phyloP scores from a whole-genome alignment of 2,113 vertebrate species.

The Neotoma lepida region DNA sequence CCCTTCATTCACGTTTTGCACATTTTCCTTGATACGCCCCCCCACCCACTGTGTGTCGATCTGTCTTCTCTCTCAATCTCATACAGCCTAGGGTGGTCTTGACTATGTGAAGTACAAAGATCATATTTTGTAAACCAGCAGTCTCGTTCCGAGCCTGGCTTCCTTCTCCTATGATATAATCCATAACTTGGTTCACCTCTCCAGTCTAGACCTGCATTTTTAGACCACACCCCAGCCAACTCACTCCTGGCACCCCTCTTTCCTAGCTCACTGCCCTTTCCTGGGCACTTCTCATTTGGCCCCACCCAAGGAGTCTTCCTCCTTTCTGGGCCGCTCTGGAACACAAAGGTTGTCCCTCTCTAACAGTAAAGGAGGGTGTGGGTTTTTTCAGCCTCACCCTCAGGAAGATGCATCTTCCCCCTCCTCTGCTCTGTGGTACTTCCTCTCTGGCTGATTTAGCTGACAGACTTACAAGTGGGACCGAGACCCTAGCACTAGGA shows the following conservation, averaged over 20 bases:
- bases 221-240: constrained; percentile 41
- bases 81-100: not conserved
- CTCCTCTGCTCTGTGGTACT: constrained; percentile 58
- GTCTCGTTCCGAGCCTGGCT: not conserved
- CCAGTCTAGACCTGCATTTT: constrained; percentile 62
- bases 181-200: constrained; percentile 16
- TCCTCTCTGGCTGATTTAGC: constrained; percentile 70
- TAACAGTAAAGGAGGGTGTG: not conserved
- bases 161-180: not conserved
- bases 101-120: not conserved
- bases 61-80: not conserved
- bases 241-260: constrained; percentile 16
- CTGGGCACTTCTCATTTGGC: constrained; percentile 4
- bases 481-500: constrained; percentile 3
- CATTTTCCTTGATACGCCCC: not conserved
- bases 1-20: not conserved
- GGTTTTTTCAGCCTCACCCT: constrained; percentile 59
- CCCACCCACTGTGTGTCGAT: accelerated
- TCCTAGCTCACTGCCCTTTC: not conserved
- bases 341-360: not conserved
- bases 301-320: not conserved
- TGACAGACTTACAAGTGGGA: constrained; percentile 43
- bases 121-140: not conserved
- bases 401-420: constrained; percentile 68
- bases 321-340: not conserved